Evolutionary conservation across 2,113 vertebrate genomes (phyloP).

Genomic region (Scatophagus argus): DNA sequence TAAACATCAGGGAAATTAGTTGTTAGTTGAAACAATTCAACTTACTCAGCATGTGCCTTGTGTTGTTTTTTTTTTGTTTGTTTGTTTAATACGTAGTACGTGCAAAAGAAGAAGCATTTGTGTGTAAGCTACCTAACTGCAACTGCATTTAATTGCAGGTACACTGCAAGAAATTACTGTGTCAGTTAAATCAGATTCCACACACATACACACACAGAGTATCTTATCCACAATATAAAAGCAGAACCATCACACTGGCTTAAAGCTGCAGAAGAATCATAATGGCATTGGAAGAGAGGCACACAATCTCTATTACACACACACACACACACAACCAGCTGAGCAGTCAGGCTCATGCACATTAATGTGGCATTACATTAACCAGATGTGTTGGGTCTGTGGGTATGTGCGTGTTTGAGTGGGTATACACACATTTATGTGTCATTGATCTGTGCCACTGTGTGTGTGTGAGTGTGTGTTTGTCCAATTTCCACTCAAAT

Average conservation of each 20-base stretch:
- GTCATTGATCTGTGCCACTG: slow-evolving; percentile 62
- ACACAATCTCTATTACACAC: slow-evolving; percentile 31
- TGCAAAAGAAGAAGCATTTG: not conserved
- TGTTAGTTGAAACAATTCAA: too few relatives aligned
- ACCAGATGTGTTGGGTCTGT: slow-evolving; percentile 62
- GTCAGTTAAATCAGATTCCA: not conserved
- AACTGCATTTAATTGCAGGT: slow-evolving; percentile 12
- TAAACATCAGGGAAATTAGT: too few relatives aligned
- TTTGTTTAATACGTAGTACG: too few relatives aligned
- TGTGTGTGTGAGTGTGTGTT: slow-evolving; percentile 59
- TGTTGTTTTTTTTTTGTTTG: too few relatives aligned
- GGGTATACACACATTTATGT: slow-evolving; percentile 62
- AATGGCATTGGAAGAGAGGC: slow-evolving; percentile 20
- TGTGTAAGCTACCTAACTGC: not conserved
- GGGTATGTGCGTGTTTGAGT: slow-evolving; percentile 65
- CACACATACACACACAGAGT: slow-evolving; percentile 21
- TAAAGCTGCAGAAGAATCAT: slow-evolving; percentile 49
- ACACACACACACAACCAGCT: slow-evolving; percentile 46
- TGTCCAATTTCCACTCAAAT: slow-evolving; percentile 81
- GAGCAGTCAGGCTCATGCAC: slow-evolving; percentile 60
- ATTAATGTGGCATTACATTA: slow-evolving; percentile 61
- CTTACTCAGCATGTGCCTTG: too few relatives aligned
- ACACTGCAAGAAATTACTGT: not conserved
- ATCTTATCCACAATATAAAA: slow-evolving; percentile 37
- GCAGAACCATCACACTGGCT: slow-evolving; percentile 24